phyloP scores from a whole-genome alignment of 64 coral and sea anemone species.

The Pocillopora damicornis region DNA sequence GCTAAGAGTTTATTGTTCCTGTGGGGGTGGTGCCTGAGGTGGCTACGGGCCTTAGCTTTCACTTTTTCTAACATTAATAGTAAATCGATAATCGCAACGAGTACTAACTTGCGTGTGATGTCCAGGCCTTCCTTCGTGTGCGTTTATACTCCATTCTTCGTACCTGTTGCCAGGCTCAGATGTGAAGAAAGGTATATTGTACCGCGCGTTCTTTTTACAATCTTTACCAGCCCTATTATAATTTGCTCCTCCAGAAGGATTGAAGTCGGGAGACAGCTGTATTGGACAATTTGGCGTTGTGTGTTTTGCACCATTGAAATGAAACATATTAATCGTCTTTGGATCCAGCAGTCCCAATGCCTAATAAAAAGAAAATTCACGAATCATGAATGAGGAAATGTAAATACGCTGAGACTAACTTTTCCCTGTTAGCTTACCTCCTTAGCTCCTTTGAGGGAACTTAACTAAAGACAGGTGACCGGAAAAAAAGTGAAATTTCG shows the following conservation, averaged over 20 bases:
- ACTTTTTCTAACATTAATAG: no score
- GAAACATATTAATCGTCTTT: conserved; percentile 31
- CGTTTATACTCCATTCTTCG: conserved; percentile 53
- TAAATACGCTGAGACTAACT: no score
- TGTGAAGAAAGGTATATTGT: conserved; percentile 67
- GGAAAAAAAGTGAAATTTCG: no score
- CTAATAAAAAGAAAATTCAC: not conserved
- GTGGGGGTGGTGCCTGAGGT: no score
- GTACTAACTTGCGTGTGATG: conserved; percentile 62
- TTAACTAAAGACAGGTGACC: no score
- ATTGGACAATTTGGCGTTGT: conserved; percentile 59
- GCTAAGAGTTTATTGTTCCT: no score
- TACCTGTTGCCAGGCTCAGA: conserved; percentile 60
- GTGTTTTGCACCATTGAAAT: conserved; percentile 54
- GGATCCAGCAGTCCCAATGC: conserved; percentile 24
- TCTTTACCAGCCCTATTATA: conserved; percentile 13
- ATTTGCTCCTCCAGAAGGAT: conserved; percentile 31
- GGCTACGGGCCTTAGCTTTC: no score
- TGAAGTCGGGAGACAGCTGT: conserved; percentile 45
- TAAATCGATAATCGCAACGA: not conserved
- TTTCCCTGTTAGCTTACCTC: no score
- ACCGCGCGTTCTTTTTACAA: conserved; percentile 4
- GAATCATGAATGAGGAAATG: no score
- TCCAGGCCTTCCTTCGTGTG: conserved; percentile 72
- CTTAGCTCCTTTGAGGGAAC: no score